Evolutionary conservation across 2,797 vertebrate genomes (phyloP), one percentile per base, ranked within the genome.

Genomic region (Setipinna tenuifilis): DNA sequence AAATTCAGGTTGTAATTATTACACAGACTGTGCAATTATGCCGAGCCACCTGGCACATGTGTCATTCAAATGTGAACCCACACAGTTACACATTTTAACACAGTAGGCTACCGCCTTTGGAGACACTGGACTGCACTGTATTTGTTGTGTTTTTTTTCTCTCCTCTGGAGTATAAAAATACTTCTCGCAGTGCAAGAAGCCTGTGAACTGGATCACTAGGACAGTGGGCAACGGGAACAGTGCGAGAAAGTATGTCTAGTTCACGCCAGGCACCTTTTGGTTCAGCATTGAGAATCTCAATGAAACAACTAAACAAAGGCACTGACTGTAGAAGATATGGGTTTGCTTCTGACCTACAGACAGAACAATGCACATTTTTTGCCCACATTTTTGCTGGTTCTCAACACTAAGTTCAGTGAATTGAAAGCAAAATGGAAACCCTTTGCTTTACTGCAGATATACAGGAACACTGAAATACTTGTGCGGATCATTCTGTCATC

Each of bases 151-250:
- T 21, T 78, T 41, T 21, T 35, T 19, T 54, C 7, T 54, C 50
- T 54, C 50, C 11, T 31, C 71, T 44, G 35, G 71, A 44, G 71
- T 78, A 6, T 1, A 78, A 19, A 78, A 78, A 78, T 78, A 78
- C 71, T 41, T 41, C 35, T 75, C 3, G 35, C 28, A 6, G 41
- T 19, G 71, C 71, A 9, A 78, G 68, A 71, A 35, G 35, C 19
- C 14, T 41, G 31, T 44, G 71, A 78, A 78, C 6, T 78, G 71
- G 71, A 78, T 78, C 71, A 78, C 25, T 78, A 78, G 71, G 71
- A 44, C 71, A 78, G 71, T 78, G 35, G 35, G 71, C 35, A 41
- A 78, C 16, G 19, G 35, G 71, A 31, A 19, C 71, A 78, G 17
- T 19, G 1, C 14, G 17, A 78, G 71, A 75, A 31, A 78, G 31